Evolutionary conservation across 2,113 vertebrate genomes (phyloP).

Genomic region (Noturus placidus): DNA sequence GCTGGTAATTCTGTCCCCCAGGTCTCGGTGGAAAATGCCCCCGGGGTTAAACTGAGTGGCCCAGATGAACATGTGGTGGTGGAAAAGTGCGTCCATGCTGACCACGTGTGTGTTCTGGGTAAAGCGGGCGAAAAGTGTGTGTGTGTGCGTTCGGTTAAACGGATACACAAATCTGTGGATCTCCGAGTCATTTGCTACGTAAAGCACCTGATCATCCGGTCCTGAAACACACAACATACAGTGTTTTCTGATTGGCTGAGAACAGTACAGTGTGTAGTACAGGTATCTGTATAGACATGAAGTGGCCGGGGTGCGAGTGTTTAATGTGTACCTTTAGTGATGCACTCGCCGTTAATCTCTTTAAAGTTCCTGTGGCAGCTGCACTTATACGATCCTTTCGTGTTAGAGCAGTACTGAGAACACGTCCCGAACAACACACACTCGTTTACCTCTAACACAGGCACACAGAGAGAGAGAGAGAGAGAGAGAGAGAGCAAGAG

Average conservation of each 20-base stretch:
- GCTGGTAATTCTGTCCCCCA: constrained; percentile 73
- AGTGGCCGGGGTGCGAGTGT: background rate
- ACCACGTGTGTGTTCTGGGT: constrained; percentile 86
- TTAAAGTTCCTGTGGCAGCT: constrained; percentile 80
- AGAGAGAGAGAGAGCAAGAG: constrained; percentile 9
- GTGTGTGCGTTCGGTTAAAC: constrained; percentile 83
- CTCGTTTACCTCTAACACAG: constrained; percentile 78
- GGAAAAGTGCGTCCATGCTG: constrained; percentile 84
- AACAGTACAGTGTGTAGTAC: background rate
- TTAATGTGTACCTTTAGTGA: constrained; percentile 78
- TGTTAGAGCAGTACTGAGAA: constrained; percentile 80
- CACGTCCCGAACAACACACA: constrained; percentile 81
- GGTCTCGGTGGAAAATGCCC: constrained; percentile 83
- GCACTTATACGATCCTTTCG: constrained; percentile 83
- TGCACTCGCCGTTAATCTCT: constrained; percentile 77
- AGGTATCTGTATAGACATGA: background rate
- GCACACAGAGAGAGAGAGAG: background rate
- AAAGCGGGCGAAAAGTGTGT: constrained; percentile 82
- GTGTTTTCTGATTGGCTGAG: background rate
- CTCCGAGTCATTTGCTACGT: constrained; percentile 89
- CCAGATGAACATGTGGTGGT: constrained; percentile 86
- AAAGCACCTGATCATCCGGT: constrained; percentile 90
- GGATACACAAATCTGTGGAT: constrained; percentile 90
- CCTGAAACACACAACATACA: constrained; percentile 65
- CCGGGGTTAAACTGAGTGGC: constrained; percentile 88